These are phyloP conservation scores for Clepsis dumicolana DNA, from an alignment of 2,888 invertebrate species.

Conservation along the genomic window DNA sequence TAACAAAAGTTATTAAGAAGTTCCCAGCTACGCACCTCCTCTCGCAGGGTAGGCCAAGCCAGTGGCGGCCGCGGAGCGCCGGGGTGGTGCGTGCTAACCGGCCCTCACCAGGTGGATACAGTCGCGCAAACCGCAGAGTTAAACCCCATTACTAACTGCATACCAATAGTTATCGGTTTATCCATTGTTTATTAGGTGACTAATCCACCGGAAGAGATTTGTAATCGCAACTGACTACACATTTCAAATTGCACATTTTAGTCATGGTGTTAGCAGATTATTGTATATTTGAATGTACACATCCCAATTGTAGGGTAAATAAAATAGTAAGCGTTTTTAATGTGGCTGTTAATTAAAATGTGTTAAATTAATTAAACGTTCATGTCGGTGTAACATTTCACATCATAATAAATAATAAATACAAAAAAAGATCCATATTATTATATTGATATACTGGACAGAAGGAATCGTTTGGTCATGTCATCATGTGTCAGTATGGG, in stretches of 20 bases:
- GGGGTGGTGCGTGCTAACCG: not conserved
- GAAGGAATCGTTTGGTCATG: constrained; percentile 50
- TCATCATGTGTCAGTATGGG: constrained; percentile 48
- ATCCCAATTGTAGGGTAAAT: constrained; percentile 45
- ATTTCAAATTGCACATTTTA: constrained; percentile 49
- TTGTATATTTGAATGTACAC: constrained; percentile 49
- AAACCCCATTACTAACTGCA: not conserved
- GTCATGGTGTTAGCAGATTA: constrained; percentile 51
- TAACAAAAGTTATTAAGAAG: not conserved
- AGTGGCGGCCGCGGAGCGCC: not conserved
- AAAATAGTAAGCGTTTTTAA: constrained; percentile 54
- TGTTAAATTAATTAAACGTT: constrained; percentile 60
- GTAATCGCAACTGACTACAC: constrained; percentile 49
- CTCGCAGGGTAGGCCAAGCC: not conserved
- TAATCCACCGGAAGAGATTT: constrained; percentile 49
- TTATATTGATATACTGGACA: constrained; percentile 50
- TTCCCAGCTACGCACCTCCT: not conserved
- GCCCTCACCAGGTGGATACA: not conserved
- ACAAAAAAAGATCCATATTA: constrained; percentile 46
- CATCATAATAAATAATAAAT: constrained; percentile 51
- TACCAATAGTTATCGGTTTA: not conserved
- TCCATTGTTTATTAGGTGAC: constrained; percentile 21
- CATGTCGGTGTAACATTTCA: constrained; percentile 59
- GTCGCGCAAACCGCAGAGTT: not conserved
- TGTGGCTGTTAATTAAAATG: constrained; percentile 53